phyloP scores from a whole-genome alignment of 2,113 vertebrate genomes.

The Drymodes brunneopygia region DNA sequence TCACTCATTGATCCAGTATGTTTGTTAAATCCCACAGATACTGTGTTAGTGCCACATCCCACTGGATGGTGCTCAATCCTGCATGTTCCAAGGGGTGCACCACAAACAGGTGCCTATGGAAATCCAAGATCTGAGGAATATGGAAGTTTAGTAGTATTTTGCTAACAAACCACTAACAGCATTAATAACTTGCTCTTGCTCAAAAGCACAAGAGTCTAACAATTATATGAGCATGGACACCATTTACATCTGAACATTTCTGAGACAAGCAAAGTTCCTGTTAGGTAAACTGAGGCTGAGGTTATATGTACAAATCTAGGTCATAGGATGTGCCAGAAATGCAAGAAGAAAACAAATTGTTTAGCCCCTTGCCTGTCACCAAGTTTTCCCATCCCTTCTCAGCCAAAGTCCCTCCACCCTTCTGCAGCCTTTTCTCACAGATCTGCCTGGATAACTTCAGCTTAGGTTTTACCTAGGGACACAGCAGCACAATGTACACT shows the following conservation, averaged over 20 bases:
- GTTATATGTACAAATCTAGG: not conserved
- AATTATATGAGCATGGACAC: not conserved
- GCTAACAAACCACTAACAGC: not conserved
- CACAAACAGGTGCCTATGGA: not conserved
- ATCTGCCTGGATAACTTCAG: not conserved
- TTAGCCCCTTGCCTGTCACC: not conserved
- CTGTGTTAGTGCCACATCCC: not conserved
- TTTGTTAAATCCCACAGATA: not conserved
- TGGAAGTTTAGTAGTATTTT: not conserved
- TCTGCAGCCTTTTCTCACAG: not conserved
- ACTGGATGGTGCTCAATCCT: not conserved
- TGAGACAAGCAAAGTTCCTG: not conserved
- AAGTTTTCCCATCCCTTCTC: not conserved
- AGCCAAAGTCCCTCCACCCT: not conserved
- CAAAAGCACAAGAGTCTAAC: not conserved
- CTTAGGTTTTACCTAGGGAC: not conserved
- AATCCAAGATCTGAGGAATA: not conserved
- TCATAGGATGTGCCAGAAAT: not conserved
- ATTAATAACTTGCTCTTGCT: not conserved
- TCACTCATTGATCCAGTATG: not conserved
- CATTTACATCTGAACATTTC: not conserved
- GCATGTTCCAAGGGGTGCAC: accelerated
- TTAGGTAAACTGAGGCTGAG: not conserved
- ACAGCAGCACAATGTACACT: not conserved
- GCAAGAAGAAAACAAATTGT: not conserved